A percentile compares a stretch with the other conserved stretches of the same genome.
These are phyloP conservation scores for Leuctra nigra DNA, from an alignment of 2,888 invertebrate genomes.

Conservation along the genomic window DNA sequence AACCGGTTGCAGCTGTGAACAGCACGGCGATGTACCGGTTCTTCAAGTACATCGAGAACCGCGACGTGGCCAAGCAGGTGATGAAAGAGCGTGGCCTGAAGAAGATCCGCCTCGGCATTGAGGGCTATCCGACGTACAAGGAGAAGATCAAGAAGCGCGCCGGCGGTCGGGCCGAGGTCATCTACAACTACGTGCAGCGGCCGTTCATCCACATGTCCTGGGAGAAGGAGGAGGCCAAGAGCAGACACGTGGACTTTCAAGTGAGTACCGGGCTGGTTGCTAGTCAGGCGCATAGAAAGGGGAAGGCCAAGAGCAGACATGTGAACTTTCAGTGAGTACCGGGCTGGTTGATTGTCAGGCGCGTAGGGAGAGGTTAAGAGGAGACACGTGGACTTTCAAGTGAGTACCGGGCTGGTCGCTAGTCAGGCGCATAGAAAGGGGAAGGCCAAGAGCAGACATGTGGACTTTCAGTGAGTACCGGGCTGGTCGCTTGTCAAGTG, in stretches of 20 bases:
- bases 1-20: conserved; percentile 76
- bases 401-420: conserved; percentile 31
- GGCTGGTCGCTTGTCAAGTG: too few species aligned
- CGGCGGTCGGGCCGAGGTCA: conserved; percentile 92
- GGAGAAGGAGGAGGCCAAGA: conserved; percentile 99
- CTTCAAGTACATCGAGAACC: conserved; percentile 99
- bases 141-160: conserved; percentile 96
- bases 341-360: too few species aligned
- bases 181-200: conserved; percentile 98
- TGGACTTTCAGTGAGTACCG: too few species aligned
- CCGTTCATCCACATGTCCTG: conserved; percentile 99
- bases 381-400: conserved; percentile 91
- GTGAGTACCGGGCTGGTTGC: conserved; percentile 34
- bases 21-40: conserved; percentile 95
- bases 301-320: not conserved
- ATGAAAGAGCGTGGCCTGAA: conserved; percentile 97
- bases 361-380: conserved; percentile 99
- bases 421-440: too few species aligned
- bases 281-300: too few species aligned
- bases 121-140: conserved; percentile 99
- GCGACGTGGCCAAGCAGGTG: conserved; percentile 98
- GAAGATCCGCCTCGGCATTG: conserved; percentile 97
- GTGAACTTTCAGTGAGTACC: too few species aligned
- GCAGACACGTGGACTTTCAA: conserved; percentile 93
- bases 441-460: not conserved